Evolutionary conservation across 2,888 invertebrate species (phyloP).

Genomic region (Epistrophe eligans): DNA sequence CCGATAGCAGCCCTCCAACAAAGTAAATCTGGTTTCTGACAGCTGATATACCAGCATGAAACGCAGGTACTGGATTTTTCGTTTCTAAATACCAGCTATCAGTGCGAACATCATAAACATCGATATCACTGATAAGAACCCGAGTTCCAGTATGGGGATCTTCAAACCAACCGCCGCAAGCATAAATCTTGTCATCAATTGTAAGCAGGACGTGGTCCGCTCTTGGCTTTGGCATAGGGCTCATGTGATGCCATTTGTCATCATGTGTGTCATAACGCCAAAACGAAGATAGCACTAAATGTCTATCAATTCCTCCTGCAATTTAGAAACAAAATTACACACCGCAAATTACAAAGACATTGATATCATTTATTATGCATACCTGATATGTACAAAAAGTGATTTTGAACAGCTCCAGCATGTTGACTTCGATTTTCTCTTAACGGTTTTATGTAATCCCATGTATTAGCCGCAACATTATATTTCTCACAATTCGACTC

Average conservation of each 20-base stretch:
- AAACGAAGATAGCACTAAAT: slow-evolving; percentile 84
- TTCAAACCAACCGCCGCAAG: slow-evolving; percentile 88
- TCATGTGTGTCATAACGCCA: slow-evolving; percentile 85
- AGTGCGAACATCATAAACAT: slow-evolving; percentile 86
- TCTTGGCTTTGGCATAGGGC: slow-evolving; percentile 86
- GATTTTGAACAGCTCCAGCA: slow-evolving; percentile 84
- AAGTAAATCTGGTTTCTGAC: slow-evolving; percentile 87
- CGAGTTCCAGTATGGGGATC: slow-evolving; percentile 85
- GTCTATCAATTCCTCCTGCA: slow-evolving; percentile 82
- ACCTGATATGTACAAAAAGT: slow-evolving; percentile 82
- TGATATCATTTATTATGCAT: slow-evolving; percentile 22
- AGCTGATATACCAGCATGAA: slow-evolving; percentile 88
- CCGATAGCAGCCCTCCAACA: slow-evolving; percentile 88
- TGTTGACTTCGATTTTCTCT: slow-evolving; percentile 87
- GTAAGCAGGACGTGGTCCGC: slow-evolving; percentile 88
- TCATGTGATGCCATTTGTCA: slow-evolving; percentile 85
- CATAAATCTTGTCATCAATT: slow-evolving; percentile 86
- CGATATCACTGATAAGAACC: slow-evolving; percentile 87
- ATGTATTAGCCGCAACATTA: slow-evolving; percentile 85
- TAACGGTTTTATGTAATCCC: slow-evolving; percentile 86
- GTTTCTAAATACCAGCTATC: slow-evolving; percentile 87
- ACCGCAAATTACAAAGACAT: slow-evolving; percentile 67
- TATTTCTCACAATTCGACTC: slow-evolving; percentile 86
- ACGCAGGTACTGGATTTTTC: slow-evolving; percentile 87
- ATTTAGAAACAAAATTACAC: not conserved